These are phyloP conservation scores for Penaeus japonicus DNA, from an alignment of 1,140 invertebrate genomes.

Conservation along the genomic window DNA sequence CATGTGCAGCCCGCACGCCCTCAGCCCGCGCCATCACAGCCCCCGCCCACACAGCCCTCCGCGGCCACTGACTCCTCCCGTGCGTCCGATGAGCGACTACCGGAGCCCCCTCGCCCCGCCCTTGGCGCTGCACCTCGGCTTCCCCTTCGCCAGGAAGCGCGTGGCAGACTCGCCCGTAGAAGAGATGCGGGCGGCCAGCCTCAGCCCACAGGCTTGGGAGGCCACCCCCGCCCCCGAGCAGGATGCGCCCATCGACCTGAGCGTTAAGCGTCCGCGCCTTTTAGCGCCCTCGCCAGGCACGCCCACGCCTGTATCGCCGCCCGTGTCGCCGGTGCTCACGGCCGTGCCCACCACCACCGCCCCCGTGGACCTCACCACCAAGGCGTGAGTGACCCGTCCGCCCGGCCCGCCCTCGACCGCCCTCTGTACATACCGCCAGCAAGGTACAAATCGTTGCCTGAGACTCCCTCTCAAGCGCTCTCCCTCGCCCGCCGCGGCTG, in stretches of 20 bases:
- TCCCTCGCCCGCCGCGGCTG: not conserved
- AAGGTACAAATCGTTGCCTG: not conserved
- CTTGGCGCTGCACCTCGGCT: slow-evolving; percentile 30
- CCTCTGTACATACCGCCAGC: not conserved
- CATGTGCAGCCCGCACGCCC: not conserved
- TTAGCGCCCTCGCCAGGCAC: slow-evolving; percentile 26
- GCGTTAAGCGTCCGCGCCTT: slow-evolving; percentile 55
- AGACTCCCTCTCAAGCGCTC: not conserved
- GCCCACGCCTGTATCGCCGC: slow-evolving; percentile 45
- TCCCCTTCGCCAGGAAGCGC: slow-evolving; percentile 42
- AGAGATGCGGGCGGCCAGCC: not conserved
- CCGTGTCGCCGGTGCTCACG: slow-evolving; percentile 31
- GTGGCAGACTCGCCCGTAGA: slow-evolving; percentile 48
- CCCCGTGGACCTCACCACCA: slow-evolving; percentile 54
- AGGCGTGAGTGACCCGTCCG: slow-evolving; percentile 39
- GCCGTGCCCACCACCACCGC: slow-evolving; percentile 18
- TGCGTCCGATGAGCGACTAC: not conserved
- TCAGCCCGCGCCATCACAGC: slow-evolving; percentile 27
- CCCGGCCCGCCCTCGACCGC: not conserved
- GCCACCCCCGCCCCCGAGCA: slow-evolving; percentile 52
- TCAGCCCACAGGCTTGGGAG: slow-evolving; percentile 24
- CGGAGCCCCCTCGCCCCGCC: slow-evolving; percentile 6
- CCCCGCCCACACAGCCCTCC: slow-evolving; percentile 1
- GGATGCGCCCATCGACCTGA: slow-evolving; percentile 57
- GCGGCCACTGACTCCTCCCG: not conserved